Conservation (phyloP, 2,113 vertebrate species). For the Syngnathus floridae region DNA sequence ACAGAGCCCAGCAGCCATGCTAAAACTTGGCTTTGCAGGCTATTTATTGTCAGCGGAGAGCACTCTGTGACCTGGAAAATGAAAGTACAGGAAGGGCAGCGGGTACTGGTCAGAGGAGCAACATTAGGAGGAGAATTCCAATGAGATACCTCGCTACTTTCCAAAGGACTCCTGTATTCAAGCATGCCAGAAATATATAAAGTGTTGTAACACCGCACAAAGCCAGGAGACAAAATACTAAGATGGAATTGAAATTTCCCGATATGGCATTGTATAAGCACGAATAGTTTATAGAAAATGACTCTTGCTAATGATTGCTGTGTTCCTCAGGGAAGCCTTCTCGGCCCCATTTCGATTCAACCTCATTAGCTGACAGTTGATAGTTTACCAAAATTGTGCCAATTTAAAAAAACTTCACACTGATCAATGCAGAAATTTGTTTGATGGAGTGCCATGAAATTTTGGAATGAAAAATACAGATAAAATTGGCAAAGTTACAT, state of each 20-base stretch:
- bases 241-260: neutral
- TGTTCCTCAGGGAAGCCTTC: neutral
- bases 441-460: too few species aligned
- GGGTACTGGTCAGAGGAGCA: constrained; percentile 46
- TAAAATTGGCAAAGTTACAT: too few species aligned
- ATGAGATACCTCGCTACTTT: constrained; percentile 52
- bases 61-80: constrained; percentile 42
- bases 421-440: neutral
- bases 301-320: neutral
- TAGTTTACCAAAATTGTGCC: neutral
- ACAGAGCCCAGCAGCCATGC: constrained; percentile 11
- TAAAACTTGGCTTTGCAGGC: constrained; percentile 36
- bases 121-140: constrained; percentile 59
- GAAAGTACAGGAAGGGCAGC: constrained; percentile 36
- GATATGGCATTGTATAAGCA: too few species aligned
- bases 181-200: neutral
- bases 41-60: constrained; percentile 66
- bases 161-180: constrained; percentile 16
- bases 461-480: too few species aligned
- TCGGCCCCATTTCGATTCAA: neutral
- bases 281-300: neutral
- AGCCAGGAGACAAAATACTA: neutral
- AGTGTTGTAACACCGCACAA: neutral
- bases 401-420: neutral
- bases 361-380: neutral